phyloP scores from a whole-genome alignment of 2,888 invertebrate genomes.

The Lottia gigantea region DNA sequence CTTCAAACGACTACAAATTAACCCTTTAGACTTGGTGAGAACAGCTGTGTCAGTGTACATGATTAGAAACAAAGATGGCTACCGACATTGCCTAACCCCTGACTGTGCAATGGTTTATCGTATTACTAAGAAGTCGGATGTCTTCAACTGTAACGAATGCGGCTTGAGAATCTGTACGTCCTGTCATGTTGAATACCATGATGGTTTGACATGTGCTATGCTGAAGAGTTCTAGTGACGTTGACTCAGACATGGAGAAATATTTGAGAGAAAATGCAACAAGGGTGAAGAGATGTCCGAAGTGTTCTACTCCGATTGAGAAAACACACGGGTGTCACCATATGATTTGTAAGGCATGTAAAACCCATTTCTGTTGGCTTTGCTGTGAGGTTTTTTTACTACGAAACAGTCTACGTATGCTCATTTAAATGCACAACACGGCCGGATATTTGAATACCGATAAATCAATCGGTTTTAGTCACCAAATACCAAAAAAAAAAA shows the following conservation, averaged over 20 bases:
- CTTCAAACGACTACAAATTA: not conserved
- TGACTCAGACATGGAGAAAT: conserved; percentile 35
- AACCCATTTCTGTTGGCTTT: conserved; percentile 58
- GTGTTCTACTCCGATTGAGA: conserved; percentile 52
- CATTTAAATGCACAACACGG: conserved; percentile 43
- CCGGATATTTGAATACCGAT: conserved; percentile 16
- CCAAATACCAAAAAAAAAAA: too few species aligned
- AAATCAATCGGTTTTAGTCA: too few species aligned
- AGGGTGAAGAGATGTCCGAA: conserved; percentile 52
- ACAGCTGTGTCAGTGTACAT: conserved; percentile 46
- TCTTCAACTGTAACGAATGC: conserved; percentile 47
- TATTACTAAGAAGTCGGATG: conserved; percentile 28
- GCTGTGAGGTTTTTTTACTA: conserved; percentile 39
- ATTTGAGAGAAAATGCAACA: conserved; percentile 41
- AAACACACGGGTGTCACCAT: conserved; percentile 56
- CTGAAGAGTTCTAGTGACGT: conserved; percentile 33
- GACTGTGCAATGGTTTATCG: conserved; percentile 57
- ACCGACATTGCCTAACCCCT: conserved; percentile 53
- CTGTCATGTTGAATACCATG: conserved; percentile 52
- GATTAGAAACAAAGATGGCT: conserved; percentile 34
- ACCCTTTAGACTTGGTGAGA: conserved; percentile 21
- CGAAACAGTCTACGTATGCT: conserved; percentile 39
- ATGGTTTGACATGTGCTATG: conserved; percentile 52
- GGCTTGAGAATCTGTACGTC: conserved; percentile 43
- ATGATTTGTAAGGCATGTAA: conserved; percentile 51